phyloP scores from a whole-genome alignment of 2,113 vertebrate species.

The Rhinichthys klamathensis region DNA sequence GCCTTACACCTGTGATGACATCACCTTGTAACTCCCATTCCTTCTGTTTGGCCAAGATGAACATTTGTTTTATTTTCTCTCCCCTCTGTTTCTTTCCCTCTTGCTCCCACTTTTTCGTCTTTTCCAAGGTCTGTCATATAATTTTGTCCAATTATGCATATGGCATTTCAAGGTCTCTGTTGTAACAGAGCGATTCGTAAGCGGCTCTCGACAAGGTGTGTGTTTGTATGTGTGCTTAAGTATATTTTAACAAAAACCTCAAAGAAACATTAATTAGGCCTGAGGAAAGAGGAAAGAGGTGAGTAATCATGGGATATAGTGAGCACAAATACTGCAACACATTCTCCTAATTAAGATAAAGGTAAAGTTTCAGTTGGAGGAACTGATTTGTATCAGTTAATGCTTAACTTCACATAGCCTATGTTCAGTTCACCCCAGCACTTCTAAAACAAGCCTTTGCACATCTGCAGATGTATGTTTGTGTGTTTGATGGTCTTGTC shows the following conservation, averaged over 20 bases:
- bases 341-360: background rate
- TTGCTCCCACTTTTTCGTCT: background rate
- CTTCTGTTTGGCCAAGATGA: conserved; percentile 17
- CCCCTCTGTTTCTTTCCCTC: background rate
- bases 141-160: conserved; percentile 85
- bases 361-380: background rate
- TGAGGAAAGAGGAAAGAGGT: conserved; percentile 53
- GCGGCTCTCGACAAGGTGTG: conserved; percentile 32
- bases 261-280: conserved; percentile 65
- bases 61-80: background rate
- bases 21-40: conserved; percentile 9
- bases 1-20: conserved; percentile 21
- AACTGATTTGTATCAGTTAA: background rate
- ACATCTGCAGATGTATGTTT: background rate
- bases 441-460: background rate
- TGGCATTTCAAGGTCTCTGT: conserved; percentile 73
- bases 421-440: background rate
- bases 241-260: background rate
- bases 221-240: conserved; percentile 19
- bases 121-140: conserved; percentile 56
- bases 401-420: background rate
- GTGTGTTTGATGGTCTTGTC: background rate
- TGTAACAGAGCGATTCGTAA: conserved; percentile 73
- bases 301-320: background rate
- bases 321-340: background rate